Percentiles rank a stretch among this genome's conserved stretches.
Conservation (phyloP, 2,888 invertebrate genomes). For the Ferrisia virgata region DNA sequence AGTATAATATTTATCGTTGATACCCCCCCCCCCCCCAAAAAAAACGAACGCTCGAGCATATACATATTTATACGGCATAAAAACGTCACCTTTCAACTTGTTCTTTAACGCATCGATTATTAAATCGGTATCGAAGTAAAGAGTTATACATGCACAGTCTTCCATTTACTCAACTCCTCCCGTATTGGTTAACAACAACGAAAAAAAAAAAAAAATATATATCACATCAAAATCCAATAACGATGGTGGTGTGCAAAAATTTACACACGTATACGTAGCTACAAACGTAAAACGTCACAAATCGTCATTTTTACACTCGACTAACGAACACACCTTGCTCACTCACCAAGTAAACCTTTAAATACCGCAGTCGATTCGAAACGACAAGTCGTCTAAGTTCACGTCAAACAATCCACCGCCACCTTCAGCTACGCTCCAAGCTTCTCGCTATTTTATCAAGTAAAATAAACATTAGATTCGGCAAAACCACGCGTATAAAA, state of each 20-base stretch:
- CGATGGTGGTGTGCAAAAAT: too few relatives aligned
- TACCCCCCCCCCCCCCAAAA: too few relatives aligned
- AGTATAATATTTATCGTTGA: slow-evolving; percentile 2
- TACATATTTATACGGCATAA: too few relatives aligned
- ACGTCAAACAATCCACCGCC: slow-evolving; percentile 8
- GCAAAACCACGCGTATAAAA: slow-evolving; percentile 10
- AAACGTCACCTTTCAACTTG: slow-evolving; percentile 14
- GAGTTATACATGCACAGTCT: too few relatives aligned
- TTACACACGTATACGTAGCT: too few relatives aligned
- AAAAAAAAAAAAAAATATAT: neutral
- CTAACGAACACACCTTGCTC: neutral
- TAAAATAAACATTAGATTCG: neutral
- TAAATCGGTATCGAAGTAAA: neutral
- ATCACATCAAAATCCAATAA: neutral
- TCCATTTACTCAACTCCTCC: neutral
- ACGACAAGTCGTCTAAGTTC: neutral
- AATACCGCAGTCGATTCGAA: neutral
- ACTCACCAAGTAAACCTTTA: neutral
- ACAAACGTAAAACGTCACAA: neutral
- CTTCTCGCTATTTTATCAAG: neutral
- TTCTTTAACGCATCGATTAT: neutral
- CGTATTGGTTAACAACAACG: neutral
- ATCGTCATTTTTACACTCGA: neutral
- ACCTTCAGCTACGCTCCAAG: neutral
- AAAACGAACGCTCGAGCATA: too few relatives aligned